Base-by-base conservation (phyloP, 1,140 invertebrate genomes). In the Frieseomelitta varia region DNA sequence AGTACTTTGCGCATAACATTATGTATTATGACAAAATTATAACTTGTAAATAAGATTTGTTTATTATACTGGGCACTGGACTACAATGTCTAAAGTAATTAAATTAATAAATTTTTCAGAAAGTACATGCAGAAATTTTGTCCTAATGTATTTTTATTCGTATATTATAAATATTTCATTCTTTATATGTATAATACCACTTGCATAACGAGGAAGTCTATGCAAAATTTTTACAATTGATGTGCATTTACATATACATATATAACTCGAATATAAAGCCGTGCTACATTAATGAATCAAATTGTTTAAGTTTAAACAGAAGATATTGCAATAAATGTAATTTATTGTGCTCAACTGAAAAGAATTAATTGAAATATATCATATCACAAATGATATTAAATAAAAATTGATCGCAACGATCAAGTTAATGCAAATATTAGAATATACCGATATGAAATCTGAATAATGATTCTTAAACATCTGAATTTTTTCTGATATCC, bases 31-130 rank as follows among this genome's bases (percentile, higher is more conserved):
- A 55, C 34, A 47, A 69, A 85, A 51, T 74, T 67, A 73, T 11
- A 55, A 76, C 34, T 72, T 83, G 51, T 77, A 65, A 72, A 73
- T 82, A 75, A 82, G 71, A 81, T 73, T 79, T 72, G 39, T 77
- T 76, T 86, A 86, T 83, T 21, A 69, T 55, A 81, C 47, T 85
- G 30, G 84, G 78, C 72, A 85, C 79, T 81, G 84, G 61, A 84
- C 81, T 84, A 73, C 77, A 84, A 80, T 84, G 71, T 84, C 71
- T 79, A 80, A 80, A 65, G 24, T 74, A 47, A 73, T 69, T 47
- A n/a, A 24, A 56, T 58, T 47, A 51, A 56, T 19, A 80, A 47
- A 58, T 58, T 73, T 71, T 12, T 65, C 17, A 24, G n/a, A 79
- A 72, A 21, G 21, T 79, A 65, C 56, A 24, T 19, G 71, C 10